Percentiles rank a stretch among this genome's conserved stretches.
Conservation (phyloP, 2,797 vertebrate species). For the Danio albolineatus region DNA sequence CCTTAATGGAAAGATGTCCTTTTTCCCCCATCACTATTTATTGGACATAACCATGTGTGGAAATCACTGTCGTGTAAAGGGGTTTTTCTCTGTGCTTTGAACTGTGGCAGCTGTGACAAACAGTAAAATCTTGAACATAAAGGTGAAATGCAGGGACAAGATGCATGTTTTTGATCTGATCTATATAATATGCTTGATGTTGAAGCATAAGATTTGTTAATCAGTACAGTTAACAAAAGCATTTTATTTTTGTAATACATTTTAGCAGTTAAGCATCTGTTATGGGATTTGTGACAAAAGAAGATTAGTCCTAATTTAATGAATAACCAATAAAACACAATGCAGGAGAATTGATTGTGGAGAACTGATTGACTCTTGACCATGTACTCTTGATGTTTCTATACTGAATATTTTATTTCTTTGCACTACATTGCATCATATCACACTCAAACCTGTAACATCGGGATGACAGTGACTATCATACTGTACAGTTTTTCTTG, state of each 20-base stretch:
- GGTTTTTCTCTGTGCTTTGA: conserved; percentile 50
- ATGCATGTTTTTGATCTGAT: conserved; percentile 52
- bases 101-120: conserved; percentile 53
- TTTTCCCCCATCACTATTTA: conserved; percentile 29
- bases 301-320: conserved; percentile 52
- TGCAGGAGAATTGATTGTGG: conserved; percentile 44
- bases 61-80: conserved; percentile 56
- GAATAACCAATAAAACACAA: conserved; percentile 56
- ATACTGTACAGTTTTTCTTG: no score
- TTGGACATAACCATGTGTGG: conserved; percentile 40
- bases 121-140: conserved; percentile 45
- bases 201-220: conserved; percentile 60
- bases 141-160: conserved; percentile 57
- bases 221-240: conserved; percentile 62
- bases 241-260: conserved; percentile 74
- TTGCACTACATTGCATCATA: background rate
- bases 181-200: conserved; percentile 60
- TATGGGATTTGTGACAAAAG: conserved; percentile 61
- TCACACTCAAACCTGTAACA: background rate
- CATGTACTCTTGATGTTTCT: conserved; percentile 25
- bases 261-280: conserved; percentile 63
- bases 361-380: no score
- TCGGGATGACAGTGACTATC: no score
- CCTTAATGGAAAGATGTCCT: conserved; percentile 28
- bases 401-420: background rate